A percentile compares a stretch with the other conserved stretches of the same genome.
Evolutionary conservation across 2,113 vertebrate species (phyloP).

Genomic region (Gymnobelideus leadbeateri): DNA sequence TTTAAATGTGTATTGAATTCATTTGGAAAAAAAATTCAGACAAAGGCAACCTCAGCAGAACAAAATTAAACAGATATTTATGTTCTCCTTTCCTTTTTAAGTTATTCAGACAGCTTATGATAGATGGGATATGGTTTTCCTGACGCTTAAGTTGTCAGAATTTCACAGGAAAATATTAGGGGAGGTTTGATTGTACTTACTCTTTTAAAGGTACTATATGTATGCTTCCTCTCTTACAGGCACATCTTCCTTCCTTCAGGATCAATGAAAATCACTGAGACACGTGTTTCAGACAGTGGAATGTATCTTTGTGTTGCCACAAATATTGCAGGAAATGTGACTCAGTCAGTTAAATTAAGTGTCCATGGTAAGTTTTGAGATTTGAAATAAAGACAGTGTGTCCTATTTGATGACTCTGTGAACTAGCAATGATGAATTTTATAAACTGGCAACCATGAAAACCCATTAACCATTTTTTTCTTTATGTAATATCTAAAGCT

Average conservation of each 20-base stretch:
- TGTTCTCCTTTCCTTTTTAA: not conserved
- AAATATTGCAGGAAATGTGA: conserved; percentile 97
- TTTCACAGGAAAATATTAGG: not conserved
- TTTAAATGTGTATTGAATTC: not conserved
- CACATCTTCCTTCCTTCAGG: conserved; percentile 93
- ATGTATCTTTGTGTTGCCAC: conserved; percentile 94
- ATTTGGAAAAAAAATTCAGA: not conserved
- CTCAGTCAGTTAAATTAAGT: conserved; percentile 89
- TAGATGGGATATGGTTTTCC: not conserved
- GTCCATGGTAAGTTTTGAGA: conserved; percentile 90
- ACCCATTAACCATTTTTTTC: not conserved
- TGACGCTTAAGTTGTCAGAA: not conserved
- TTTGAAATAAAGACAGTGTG: not conserved
- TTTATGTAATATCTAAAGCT: not conserved
- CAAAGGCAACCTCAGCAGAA: not conserved
- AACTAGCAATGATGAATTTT: not conserved
- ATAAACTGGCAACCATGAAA: not conserved
- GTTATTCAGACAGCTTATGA: not conserved
- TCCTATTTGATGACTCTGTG: not conserved
- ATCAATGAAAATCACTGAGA: conserved; percentile 93
- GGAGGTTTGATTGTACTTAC: not conserved
- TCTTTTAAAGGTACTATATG: not conserved
- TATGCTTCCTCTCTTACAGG: conserved; percentile 84
- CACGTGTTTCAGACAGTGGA: conserved; percentile 91
- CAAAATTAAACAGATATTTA: not conserved